These are phyloP conservation scores for Drosophila varians DNA, from an alignment of 1,140 invertebrate species.

Conservation along the genomic window DNA sequence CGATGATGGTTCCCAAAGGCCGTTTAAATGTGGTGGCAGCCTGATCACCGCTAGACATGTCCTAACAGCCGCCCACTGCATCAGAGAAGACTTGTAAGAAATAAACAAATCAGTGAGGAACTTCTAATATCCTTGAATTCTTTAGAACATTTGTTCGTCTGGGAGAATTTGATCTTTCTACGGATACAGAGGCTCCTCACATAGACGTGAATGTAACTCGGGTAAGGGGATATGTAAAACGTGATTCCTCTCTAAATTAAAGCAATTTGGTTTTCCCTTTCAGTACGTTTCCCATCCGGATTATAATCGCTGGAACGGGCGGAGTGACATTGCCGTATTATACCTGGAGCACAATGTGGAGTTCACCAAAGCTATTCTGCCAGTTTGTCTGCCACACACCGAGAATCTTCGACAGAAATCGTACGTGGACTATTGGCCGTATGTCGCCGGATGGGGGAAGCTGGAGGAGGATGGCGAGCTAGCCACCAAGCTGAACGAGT, in stretches of 20 bases:
- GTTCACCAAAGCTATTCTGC: slow-evolving; percentile 49
- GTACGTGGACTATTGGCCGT: slow-evolving; percentile 84
- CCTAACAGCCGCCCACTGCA: slow-evolving; percentile 75
- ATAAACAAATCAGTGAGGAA: slow-evolving; percentile 37
- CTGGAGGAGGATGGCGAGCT: slow-evolving; percentile 85
- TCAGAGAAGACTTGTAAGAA: slow-evolving; percentile 59
- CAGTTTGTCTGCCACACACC: slow-evolving; percentile 58
- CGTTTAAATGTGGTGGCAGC: slow-evolving; percentile 76
- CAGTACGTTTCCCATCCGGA: slow-evolving; percentile 53
- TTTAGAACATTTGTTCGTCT: slow-evolving; percentile 58
- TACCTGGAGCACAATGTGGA: slow-evolving; percentile 61
- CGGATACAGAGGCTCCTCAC: slow-evolving; percentile 53
- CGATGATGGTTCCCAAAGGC: slow-evolving; percentile 47
- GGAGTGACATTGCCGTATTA: slow-evolving; percentile 66
- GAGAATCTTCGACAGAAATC: slow-evolving; percentile 40
- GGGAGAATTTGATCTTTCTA: slow-evolving; percentile 70
- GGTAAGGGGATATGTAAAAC: slow-evolving; percentile 24
- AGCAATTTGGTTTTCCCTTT: too few relatives aligned
- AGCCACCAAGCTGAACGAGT: slow-evolving; percentile 86
- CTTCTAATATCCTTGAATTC: background rate
- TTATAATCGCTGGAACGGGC: slow-evolving; percentile 61
- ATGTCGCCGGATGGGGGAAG: slow-evolving; percentile 92
- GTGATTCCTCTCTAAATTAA: too few relatives aligned
- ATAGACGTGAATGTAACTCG: slow-evolving; percentile 49
- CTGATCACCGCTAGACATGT: slow-evolving; percentile 71